phyloP scores from a whole-genome alignment of 2,888 invertebrate species.

The Apodemia duryi region DNA sequence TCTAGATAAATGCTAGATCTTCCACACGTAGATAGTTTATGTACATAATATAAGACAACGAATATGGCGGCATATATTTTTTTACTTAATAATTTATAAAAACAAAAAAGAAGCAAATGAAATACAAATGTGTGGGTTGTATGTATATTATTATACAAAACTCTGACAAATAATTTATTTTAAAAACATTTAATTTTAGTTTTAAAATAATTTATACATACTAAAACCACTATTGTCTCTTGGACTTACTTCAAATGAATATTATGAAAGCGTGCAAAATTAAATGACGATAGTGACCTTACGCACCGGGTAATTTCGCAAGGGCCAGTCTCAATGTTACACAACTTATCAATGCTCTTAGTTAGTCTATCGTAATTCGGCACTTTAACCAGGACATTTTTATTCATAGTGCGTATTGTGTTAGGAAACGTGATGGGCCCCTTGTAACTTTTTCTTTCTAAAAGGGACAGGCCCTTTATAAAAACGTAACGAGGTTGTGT shows the following conservation, averaged over 20 bases:
- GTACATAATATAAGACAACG: too few species aligned
- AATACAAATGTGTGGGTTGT: too few species aligned
- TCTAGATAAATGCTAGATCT: too few species aligned
- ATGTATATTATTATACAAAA: too few species aligned
- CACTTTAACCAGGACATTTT: constrained; percentile 36
- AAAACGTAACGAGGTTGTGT: not conserved
- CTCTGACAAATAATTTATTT: too few species aligned
- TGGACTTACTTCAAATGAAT: constrained; percentile 43
- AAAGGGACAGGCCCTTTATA: constrained; percentile 15
- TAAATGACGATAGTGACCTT: constrained; percentile 68
- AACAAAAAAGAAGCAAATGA: too few species aligned
- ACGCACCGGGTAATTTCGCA: constrained; percentile 61
- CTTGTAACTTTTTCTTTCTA: constrained; percentile 22
- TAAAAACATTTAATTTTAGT: too few species aligned
- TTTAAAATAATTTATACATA: not conserved
- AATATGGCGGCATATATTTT: too few species aligned
- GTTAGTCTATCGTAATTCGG: constrained; percentile 40
- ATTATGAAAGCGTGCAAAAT: constrained; percentile 71
- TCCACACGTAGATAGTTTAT: too few species aligned
- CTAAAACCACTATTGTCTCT: constrained; percentile 19
- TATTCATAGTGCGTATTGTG: constrained; percentile 34
- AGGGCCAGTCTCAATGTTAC: constrained; percentile 43
- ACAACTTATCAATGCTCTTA: constrained; percentile 44
- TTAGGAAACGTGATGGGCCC: constrained; percentile 1
- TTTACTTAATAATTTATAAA: too few species aligned